Conservation (phyloP, 2,797 vertebrate species). For the Scolopax rusticola region DNA sequence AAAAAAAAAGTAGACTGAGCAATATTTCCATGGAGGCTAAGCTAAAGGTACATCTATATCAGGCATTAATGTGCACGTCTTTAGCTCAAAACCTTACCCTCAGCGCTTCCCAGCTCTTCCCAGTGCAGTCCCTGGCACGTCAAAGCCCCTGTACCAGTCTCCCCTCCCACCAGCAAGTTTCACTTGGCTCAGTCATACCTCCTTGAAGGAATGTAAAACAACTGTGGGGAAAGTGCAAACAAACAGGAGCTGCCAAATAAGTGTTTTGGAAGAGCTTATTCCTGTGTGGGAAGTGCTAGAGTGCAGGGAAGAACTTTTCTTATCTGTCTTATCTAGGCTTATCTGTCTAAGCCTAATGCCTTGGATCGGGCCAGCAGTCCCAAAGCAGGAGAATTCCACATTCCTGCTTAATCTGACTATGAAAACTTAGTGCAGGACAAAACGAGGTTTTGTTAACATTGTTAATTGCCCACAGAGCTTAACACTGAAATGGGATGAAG, state of each 20-base stretch:
- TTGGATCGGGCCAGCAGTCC: neutral
- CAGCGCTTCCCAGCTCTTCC: neutral
- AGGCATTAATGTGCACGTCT: neutral
- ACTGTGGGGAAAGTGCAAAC: neutral
- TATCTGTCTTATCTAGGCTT: neutral
- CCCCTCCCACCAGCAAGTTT: neutral
- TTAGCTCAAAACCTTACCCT: neutral
- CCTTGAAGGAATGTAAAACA: neutral
- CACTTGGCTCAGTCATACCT: neutral
- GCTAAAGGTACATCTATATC: neutral
- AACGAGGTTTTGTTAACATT: neutral
- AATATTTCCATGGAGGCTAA: neutral
- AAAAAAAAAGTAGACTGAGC: fast-evolving
- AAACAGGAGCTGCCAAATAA: conserved; percentile 23
- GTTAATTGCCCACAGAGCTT: neutral
- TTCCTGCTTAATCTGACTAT: neutral
- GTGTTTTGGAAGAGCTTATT: neutral
- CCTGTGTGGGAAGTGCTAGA: conserved; percentile 16
- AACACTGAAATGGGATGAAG: neutral
- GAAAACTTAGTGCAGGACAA: neutral
- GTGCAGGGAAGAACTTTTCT: neutral
- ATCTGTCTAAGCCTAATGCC: neutral
- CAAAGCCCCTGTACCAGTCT: fast-evolving
- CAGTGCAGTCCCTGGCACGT: neutral
- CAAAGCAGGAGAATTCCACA: neutral